Evolutionary conservation across 2,888 invertebrate species (phyloP).

Genomic region (Amphiduros pacificus): DNA sequence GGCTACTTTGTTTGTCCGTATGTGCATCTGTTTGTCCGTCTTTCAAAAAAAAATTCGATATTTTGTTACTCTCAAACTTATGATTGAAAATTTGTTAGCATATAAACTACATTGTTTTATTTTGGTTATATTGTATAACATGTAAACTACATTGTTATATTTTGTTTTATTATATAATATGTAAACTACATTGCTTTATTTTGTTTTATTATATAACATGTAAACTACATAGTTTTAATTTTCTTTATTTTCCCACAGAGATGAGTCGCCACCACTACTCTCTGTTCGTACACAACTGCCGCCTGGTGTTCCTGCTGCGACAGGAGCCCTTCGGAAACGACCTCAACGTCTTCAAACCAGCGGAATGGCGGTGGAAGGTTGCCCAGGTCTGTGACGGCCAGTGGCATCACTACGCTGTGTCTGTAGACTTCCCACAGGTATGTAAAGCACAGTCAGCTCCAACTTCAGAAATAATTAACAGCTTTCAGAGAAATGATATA

Average conservation of each 20-base stretch:
- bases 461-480: neutral
- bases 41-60: too few species aligned
- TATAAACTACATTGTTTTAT: too few species aligned
- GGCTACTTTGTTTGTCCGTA: too few species aligned
- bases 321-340: slow-evolving; percentile 69
- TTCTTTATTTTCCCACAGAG: slow-evolving; percentile 74
- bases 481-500: too few species aligned
- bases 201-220: too few species aligned
- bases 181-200: too few species aligned
- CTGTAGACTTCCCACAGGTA: slow-evolving; percentile 88
- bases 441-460: neutral
- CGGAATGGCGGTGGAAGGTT: slow-evolving; percentile 98
- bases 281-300: slow-evolving; percentile 93
- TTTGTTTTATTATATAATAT: too few species aligned
- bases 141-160: too few species aligned
- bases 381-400: slow-evolving; percentile 92
- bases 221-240: slow-evolving; percentile 9
- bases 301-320: slow-evolving; percentile 85
- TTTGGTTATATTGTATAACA: too few species aligned
- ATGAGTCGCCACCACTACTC: slow-evolving; percentile 99
- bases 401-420: slow-evolving; percentile 97
- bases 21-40: too few species aligned
- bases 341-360: slow-evolving; percentile 71
- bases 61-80: too few species aligned
- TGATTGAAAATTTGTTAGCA: too few species aligned